Evolutionary conservation across 2,888 invertebrate species (phyloP).

Genomic region (Kryphioiulus occultus): DNA sequence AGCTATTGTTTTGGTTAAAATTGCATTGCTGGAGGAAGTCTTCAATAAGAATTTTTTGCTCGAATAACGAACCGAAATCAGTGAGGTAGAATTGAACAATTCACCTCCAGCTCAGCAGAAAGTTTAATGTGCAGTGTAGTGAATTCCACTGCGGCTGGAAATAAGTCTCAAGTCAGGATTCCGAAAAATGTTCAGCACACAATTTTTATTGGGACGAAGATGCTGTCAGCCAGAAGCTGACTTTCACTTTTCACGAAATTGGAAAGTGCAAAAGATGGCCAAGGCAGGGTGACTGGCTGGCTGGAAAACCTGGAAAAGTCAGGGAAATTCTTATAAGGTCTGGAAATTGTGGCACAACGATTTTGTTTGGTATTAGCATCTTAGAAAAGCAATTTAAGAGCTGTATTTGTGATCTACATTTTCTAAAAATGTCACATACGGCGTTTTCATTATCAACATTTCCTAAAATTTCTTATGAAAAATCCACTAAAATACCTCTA

Average conservation of each 20-base stretch:
- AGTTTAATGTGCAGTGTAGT: conserved; percentile 19
- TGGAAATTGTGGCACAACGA: no score
- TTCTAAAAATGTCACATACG: no score
- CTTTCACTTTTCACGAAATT: neutral
- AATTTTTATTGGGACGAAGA: conserved; percentile 1
- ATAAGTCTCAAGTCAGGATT: neutral
- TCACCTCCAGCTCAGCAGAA: conserved; percentile 8
- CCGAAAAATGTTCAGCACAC: neutral
- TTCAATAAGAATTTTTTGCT: neutral
- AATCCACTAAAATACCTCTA: no score
- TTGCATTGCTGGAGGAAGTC: neutral
- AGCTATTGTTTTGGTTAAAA: conserved; percentile 20
- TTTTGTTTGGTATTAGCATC: no score
- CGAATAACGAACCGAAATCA: conserved; percentile 29
- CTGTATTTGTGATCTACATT: no score
- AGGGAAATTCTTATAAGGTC: no score
- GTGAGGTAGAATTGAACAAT: neutral
- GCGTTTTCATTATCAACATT: no score
- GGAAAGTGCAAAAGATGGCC: neutral
- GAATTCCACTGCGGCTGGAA: neutral
- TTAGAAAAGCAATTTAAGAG: no score
- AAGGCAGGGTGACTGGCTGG: no score
- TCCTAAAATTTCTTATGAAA: no score
- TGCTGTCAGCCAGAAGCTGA: conserved; percentile 33
- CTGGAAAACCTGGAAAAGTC: no score